phyloP scores from a whole-genome alignment of 2,113 vertebrate genomes.

The Gnathonemus echidnorhynchus region DNA sequence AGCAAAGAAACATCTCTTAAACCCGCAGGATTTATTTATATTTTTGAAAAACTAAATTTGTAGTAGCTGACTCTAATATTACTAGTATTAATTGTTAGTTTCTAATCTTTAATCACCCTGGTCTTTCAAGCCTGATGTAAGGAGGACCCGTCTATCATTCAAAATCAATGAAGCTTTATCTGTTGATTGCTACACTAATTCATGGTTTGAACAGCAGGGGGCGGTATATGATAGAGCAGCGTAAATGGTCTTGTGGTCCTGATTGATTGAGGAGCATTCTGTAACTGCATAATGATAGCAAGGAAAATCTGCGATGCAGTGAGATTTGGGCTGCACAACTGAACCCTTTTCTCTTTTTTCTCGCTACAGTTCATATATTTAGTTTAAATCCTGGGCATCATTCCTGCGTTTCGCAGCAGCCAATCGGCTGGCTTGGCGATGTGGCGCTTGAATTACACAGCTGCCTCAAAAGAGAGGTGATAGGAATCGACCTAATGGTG shows the following conservation, averaged over 20 bases:
- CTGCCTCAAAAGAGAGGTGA: not conserved
- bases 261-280: not conserved
- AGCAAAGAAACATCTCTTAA: not conserved
- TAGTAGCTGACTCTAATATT: not conserved
- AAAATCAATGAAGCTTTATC: not conserved
- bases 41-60: not conserved
- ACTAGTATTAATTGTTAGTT: not conserved
- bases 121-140: not conserved
- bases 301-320: not conserved
- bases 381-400: not conserved
- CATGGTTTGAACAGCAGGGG: slow-evolving; percentile 10
- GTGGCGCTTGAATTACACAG: not conserved
- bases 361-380: not conserved
- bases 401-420: not conserved
- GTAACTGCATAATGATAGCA: not conserved
- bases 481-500: not conserved
- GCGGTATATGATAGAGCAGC: slow-evolving; percentile 8
- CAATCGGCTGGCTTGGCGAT: not conserved
- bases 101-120: not conserved
- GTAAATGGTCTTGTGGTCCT: not conserved
- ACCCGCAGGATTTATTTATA: not conserved
- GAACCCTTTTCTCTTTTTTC: not conserved
- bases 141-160: not conserved
- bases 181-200: not conserved
- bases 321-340: not conserved